Conservation (phyloP, 2,113 vertebrate species). For the Proteles cristata region DNA sequence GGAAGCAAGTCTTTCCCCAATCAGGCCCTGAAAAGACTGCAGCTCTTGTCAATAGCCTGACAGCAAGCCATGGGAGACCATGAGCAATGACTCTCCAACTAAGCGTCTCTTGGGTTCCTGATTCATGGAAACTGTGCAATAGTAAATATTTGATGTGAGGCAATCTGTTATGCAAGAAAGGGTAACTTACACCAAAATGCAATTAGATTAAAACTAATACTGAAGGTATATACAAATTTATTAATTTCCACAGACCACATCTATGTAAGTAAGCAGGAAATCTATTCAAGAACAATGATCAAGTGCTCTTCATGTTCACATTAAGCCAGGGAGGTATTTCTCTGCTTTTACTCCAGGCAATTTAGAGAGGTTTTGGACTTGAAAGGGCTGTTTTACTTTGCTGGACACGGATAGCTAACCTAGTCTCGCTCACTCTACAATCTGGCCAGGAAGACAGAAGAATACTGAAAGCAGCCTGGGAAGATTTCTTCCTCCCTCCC, state of each 20-base stretch:
- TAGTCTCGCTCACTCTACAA: background rate
- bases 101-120: background rate
- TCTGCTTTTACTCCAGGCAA: background rate
- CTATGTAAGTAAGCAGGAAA: background rate
- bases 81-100: background rate
- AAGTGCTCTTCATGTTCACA: slow-evolving; percentile 8
- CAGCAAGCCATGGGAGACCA: fast-evolving
- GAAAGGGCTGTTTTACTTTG: background rate
- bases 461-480: background rate
- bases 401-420: background rate
- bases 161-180: background rate
- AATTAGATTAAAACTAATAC: background rate
- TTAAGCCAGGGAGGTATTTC: background rate
- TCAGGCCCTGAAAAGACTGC: background rate
- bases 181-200: background rate
- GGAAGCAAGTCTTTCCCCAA: background rate
- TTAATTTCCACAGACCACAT: background rate
- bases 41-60: background rate
- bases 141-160: background rate
- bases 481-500: background rate
- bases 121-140: background rate
- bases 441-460: background rate
- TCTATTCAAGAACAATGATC: background rate
- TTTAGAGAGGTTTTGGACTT: background rate
- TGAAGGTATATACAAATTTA: background rate